Conservation (phyloP, 2,797 vertebrate species). For the Simalia tracyae region DNA sequence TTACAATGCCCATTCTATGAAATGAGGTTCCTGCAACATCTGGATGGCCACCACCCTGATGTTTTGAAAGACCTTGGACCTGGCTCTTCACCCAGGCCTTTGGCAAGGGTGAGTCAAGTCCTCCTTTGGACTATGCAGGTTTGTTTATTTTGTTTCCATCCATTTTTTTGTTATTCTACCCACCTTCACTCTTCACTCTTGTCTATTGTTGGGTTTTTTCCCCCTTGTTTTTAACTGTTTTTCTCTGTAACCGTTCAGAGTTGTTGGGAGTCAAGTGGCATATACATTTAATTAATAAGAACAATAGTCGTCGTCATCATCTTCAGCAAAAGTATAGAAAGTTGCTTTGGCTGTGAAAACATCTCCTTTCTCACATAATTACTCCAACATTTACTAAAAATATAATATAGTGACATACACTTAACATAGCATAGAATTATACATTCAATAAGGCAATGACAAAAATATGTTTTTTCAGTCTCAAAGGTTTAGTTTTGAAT, state of each 20-base stretch:
- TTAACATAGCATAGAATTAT: not conserved
- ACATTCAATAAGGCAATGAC: conserved; percentile 39
- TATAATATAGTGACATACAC: conserved; percentile 29
- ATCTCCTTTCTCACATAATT: conserved; percentile 35
- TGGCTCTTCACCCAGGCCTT: not conserved
- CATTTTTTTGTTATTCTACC: not conserved
- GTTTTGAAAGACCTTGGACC: not conserved
- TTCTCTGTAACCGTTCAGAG: not conserved
- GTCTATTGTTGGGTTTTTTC: not conserved
- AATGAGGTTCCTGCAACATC: not conserved
- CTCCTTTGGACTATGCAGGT: not conserved
- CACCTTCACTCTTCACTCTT: not conserved
- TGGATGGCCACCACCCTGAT: not conserved
- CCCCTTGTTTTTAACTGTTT: not conserved
- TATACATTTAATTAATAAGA: not conserved
- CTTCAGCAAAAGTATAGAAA: conserved; percentile 3
- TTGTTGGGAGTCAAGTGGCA: not conserved
- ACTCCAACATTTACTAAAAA: conserved; percentile 43
- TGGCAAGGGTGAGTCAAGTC: not conserved
- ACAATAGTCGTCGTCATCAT: not conserved
- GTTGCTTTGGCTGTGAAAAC: conserved; percentile 40
- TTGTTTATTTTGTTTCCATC: not conserved
- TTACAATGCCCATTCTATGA: not conserved
- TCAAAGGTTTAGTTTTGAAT: not conserved
- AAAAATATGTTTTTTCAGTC: not conserved